Conservation (phyloP, 2,797 vertebrate species). For the Psittacula echo region DNA sequence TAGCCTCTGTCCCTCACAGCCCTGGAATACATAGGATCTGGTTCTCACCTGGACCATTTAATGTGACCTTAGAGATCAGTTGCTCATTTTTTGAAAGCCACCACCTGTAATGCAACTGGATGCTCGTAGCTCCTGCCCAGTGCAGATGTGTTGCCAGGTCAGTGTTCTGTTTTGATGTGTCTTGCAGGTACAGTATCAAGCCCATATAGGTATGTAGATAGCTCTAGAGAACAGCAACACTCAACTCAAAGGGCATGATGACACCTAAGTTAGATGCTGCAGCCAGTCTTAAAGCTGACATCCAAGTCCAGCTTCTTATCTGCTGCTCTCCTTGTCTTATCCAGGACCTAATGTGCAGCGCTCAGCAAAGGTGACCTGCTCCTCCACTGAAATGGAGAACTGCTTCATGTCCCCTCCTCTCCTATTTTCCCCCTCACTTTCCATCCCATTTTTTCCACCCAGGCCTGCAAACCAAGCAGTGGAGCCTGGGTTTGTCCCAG, state of each 20-base stretch:
- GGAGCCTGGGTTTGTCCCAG: neutral
- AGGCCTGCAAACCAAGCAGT: neutral
- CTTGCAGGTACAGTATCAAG: neutral
- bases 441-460: neutral
- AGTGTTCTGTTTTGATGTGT: neutral
- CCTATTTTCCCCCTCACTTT: neutral
- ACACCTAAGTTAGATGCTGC: neutral
- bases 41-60: neutral
- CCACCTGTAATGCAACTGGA: neutral
- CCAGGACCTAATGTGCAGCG: neutral
- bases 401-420: neutral
- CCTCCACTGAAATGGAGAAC: neutral
- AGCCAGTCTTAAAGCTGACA: neutral
- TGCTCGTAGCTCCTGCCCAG: neutral
- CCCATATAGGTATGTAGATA: neutral
- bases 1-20: neutral
- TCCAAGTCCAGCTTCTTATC: neutral
- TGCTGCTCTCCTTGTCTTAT: neutral
- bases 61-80: neutral
- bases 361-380: neutral
- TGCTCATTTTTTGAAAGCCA: neutral
- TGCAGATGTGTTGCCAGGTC: neutral
- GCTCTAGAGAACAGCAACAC: neutral
- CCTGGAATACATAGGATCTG: fast-evolving
- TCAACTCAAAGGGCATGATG: neutral